Percentiles rank a stretch among this genome's conserved stretches.
Conservation (phyloP, 1,140 invertebrate genomes). For the Scylla paramamosain region DNA sequence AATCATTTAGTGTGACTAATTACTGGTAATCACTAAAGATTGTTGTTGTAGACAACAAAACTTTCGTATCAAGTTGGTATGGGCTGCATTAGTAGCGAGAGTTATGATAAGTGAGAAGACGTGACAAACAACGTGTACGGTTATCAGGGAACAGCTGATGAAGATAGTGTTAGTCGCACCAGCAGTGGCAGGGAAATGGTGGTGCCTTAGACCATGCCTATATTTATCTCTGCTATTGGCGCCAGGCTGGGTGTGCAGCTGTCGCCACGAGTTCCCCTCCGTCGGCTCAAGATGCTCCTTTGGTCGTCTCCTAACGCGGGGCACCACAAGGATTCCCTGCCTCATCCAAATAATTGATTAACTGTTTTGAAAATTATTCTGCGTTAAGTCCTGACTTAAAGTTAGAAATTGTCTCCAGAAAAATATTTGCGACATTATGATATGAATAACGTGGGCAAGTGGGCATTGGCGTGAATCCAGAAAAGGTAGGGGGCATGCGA, state of each 20-base stretch:
- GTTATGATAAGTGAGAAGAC: too few relatives aligned
- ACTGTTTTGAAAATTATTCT: background rate
- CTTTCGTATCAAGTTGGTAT: too few relatives aligned
- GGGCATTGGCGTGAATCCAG: slow-evolving; percentile 47
- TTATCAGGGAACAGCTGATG: background rate
- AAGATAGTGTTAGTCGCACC: background rate
- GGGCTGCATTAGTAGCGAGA: too few relatives aligned
- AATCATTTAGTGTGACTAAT: too few relatives aligned
- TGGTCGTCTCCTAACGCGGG: background rate
- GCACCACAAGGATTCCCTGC: background rate
- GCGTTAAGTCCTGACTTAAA: background rate
- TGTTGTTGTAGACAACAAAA: too few relatives aligned
- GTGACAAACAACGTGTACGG: too few relatives aligned
- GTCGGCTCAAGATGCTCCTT: background rate
- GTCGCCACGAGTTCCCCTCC: background rate
- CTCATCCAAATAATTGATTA: background rate
- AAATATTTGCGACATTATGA: background rate
- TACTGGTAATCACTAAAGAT: too few relatives aligned
- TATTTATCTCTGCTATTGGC: slow-evolving; percentile 50
- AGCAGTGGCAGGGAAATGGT: background rate
- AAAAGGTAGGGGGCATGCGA: slow-evolving; percentile 45
- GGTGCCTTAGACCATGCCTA: slow-evolving; percentile 35
- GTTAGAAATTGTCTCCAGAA: background rate
- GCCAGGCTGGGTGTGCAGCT: slow-evolving; percentile 44
- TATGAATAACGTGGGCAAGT: background rate